Evolutionary conservation across 2,797 vertebrate genomes (phyloP).

Genomic region (Nyctibius grandis): DNA sequence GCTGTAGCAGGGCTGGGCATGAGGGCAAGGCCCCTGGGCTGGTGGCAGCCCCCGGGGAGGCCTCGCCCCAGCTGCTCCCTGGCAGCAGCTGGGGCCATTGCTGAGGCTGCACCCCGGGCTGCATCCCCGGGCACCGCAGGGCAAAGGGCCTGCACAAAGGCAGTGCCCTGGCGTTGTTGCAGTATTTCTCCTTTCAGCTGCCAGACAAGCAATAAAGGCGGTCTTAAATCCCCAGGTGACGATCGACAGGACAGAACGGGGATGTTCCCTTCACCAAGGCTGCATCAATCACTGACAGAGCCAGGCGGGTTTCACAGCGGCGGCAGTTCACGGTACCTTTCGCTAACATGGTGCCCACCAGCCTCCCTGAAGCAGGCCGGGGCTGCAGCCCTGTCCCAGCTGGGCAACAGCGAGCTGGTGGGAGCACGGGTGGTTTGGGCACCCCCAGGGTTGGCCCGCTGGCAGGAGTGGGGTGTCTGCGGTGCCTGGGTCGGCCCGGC

Average conservation of each 20-base stretch:
- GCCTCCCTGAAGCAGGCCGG: not conserved
- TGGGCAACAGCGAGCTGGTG: not conserved
- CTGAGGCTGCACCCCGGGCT: not conserved
- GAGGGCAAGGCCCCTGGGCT: no score
- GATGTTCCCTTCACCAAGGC: not conserved
- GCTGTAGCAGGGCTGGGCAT: not conserved
- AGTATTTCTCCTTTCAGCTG: not conserved
- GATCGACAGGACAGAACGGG: not conserved
- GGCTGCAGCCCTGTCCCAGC: not conserved
- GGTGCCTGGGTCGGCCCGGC: not conserved
- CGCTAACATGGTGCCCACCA: not conserved
- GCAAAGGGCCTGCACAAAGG: not conserved
- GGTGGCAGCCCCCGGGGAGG: not conserved
- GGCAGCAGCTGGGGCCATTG: accelerated
- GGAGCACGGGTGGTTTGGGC: accelerated
- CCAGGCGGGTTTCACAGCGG: accelerated
- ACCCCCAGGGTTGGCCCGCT: accelerated
- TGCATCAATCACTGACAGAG: not conserved
- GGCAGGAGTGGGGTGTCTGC: not conserved
- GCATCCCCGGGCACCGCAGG: accelerated
- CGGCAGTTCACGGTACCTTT: accelerated
- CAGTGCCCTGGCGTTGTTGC: no score
- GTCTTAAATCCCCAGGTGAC: not conserved
- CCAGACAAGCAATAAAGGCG: not conserved
- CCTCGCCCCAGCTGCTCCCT: not conserved